Evolutionary conservation across 2,888 invertebrate genomes (phyloP).

Genomic region (Drosophila picticornis): DNA sequence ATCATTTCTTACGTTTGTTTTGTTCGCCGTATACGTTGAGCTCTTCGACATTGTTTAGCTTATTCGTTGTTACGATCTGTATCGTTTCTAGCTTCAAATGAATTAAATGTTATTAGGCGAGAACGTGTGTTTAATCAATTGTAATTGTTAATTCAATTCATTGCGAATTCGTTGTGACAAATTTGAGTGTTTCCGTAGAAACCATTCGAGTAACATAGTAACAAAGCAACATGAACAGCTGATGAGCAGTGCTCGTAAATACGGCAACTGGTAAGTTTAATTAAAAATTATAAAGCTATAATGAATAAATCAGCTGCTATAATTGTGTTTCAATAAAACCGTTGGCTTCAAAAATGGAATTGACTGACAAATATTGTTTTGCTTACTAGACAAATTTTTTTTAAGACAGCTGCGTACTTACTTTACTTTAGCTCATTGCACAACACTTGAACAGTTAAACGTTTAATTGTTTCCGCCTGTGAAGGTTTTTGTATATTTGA

Average conservation of each 20-base stretch:
- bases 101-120: constrained; percentile 15
- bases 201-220: constrained; percentile 56
- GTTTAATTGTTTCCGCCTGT: constrained; percentile 7
- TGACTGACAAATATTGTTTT: not conserved
- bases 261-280: constrained; percentile 6
- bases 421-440: constrained; percentile 4
- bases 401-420: constrained; percentile 34
- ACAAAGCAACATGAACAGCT: constrained; percentile 64
- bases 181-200: constrained; percentile 52
- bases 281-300: not conserved
- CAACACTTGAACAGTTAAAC: constrained; percentile 34
- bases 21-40: constrained; percentile 46
- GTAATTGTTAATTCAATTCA: constrained; percentile 49
- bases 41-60: constrained; percentile 61
- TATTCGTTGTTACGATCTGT: not conserved
- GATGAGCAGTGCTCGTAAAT: constrained; percentile 37
- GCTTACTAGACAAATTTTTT: not conserved
- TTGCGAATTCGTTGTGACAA: constrained; percentile 64
- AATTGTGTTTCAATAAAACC: not conserved
- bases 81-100: not conserved
- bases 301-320: not conserved
- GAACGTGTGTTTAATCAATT: constrained; percentile 68
- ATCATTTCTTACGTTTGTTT: constrained; percentile 55
- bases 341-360: not conserved
- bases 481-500: constrained; percentile 9